These are phyloP conservation scores for Dysdera silvatica DNA, from an alignment of 1,140 invertebrate species.

Conservation along the genomic window DNA sequence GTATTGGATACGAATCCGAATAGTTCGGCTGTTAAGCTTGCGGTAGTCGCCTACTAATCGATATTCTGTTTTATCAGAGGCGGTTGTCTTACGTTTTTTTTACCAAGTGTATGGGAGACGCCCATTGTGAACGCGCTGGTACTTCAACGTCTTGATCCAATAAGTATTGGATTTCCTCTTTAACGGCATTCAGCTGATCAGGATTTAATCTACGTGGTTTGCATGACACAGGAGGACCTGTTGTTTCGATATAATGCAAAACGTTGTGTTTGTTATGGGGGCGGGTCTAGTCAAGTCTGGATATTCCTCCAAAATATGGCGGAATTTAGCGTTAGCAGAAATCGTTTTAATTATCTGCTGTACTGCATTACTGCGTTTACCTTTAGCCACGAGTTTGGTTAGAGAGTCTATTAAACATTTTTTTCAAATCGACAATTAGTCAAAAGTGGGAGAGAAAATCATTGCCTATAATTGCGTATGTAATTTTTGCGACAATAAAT, in stretches of 20 bases:
- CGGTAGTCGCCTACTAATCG: conserved; percentile 33
- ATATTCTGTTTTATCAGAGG: too few species aligned
- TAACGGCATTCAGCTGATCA: conserved; percentile 1
- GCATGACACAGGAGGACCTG: background rate
- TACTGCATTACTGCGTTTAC: too few species aligned
- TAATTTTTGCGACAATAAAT: too few species aligned
- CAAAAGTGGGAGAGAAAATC: too few species aligned
- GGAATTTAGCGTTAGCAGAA: too few species aligned
- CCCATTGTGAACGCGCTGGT: conserved; percentile 42
- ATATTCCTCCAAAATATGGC: too few species aligned
- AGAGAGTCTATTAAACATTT: too few species aligned
- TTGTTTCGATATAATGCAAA: conserved; percentile 20
- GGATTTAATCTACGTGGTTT: conserved; percentile 7
- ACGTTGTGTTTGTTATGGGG: conserved; percentile 14
- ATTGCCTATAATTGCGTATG: too few species aligned
- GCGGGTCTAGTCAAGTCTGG: too few species aligned
- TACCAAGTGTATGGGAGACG: conserved; percentile 36
- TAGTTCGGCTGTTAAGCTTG: conserved; percentile 31
- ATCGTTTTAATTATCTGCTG: too few species aligned
- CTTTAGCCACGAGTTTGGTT: too few species aligned
- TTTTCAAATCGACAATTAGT: too few species aligned
- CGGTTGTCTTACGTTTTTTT: conserved; percentile 27
- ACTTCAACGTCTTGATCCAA: conserved; percentile 36
- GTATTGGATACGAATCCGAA: conserved; percentile 43
- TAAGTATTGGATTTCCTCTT: conserved; percentile 35